Evolutionary conservation across 2,888 invertebrate genomes (phyloP), one percentile per base, ranked within the genome.

Genomic region (Heteromyza rotundicornis): DNA sequence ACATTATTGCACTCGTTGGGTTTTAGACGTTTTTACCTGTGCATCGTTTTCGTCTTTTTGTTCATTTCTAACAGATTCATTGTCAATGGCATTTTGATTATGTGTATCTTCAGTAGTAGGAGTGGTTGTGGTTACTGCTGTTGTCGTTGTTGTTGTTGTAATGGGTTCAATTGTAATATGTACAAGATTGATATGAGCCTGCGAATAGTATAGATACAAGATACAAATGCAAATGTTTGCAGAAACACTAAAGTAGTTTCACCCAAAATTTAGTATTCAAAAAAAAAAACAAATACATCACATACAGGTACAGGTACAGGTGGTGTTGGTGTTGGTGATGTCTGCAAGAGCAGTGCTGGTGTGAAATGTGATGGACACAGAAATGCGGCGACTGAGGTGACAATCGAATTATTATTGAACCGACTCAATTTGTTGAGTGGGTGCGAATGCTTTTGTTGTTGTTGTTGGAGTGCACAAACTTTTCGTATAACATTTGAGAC

Each of bases 161-260:
- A 73, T 67, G 67, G 80, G 80, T 73, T 81, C 77, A 65, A 80
- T 74, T 69, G 76, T 81, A 64, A 80, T 79, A 72, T 81, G 80
- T 73, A 80, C 82, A 78, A 81, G 72, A 73, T 76, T 80, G 75
- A 80, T 81, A 68, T 74, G 78, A 61, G 79, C 81, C 80, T 80
- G 82, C 72, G 74, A 77, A 70, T 63, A 61, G 61, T 70, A 64
- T 64, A 68, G 63, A 68, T 68, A 65, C 63, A 64, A 40, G 40
- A 40, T 40, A 20, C 47, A 47, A 19, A 20, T 47, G 20, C 47
- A n/a, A n/a, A 40, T 40, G 14, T 40, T 40, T 40, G 5, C 32
- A 32, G 32, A 8, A 47, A 47, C 52, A 10, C 52, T 35, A 10
- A 2, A 23, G 14, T 12, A 23, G 12, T 52, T 52, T 20, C 23